phyloP scores from a whole-genome alignment of 2,113 vertebrate species.

The Myotis brandtii region DNA sequence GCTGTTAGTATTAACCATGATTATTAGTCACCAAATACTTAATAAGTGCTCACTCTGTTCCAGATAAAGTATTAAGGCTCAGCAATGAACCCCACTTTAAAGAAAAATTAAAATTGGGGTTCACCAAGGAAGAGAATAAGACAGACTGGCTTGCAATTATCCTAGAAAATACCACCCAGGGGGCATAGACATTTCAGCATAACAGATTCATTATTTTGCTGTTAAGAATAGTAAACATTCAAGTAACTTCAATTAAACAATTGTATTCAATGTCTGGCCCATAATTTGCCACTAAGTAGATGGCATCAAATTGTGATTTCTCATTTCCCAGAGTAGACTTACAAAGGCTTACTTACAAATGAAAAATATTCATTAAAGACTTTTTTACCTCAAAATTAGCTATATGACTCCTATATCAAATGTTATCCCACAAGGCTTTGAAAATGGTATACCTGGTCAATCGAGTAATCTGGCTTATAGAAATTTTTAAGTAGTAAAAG shows the following conservation, averaged over 20 bases:
- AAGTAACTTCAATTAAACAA: slow-evolving; percentile 1
- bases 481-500: background rate
- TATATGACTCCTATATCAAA: background rate
- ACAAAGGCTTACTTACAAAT: background rate
- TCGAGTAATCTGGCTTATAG: background rate
- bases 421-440: background rate
- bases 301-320: slow-evolving; percentile 11
- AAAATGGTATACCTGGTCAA: background rate
- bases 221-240: background rate
- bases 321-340: background rate
- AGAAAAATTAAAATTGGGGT: background rate
- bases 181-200: background rate
- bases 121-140: background rate
- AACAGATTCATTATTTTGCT: background rate
- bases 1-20: background rate
- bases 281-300: slow-evolving; percentile 39
- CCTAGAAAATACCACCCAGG: background rate
- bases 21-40: background rate
- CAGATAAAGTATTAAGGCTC: background rate
- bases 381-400: slow-evolving; percentile 31
- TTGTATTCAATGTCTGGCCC: background rate
- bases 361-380: background rate
- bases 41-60: background rate
- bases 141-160: background rate
- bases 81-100: background rate